Conservation (phyloP, 2,797 vertebrate genomes). For the Otolemur crassicaudatus region DNA sequence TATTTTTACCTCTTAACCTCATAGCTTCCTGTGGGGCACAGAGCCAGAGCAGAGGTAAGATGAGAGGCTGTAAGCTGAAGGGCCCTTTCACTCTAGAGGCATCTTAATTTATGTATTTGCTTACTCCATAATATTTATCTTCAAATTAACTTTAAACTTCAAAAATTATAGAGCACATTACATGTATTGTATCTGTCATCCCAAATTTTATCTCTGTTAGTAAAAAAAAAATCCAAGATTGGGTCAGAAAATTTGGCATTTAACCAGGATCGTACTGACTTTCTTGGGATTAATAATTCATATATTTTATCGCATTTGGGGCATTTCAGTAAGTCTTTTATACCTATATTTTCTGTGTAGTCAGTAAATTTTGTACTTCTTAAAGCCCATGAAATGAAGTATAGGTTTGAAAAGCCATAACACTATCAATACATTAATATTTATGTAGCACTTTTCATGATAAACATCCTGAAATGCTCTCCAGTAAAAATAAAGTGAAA, state of each 20-base stretch:
- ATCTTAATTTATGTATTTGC: slow-evolving; percentile 52
- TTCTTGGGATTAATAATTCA: slow-evolving; percentile 88
- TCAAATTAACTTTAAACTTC: slow-evolving; percentile 57
- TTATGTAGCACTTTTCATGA: slow-evolving; percentile 88
- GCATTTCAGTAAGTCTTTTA: slow-evolving; percentile 86
- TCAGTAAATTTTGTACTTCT: slow-evolving; percentile 88
- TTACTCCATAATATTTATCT: slow-evolving; percentile 56
- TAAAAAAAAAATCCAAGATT: slow-evolving; percentile 36
- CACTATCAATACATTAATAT: slow-evolving; percentile 89
- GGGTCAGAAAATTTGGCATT: slow-evolving; percentile 74
- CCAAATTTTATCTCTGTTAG: slow-evolving; percentile 56
- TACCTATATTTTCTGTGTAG: slow-evolving; percentile 85
- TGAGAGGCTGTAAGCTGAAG: slow-evolving; percentile 36
- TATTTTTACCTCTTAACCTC: neutral
- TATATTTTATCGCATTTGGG: slow-evolving; percentile 83
- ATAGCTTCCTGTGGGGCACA: neutral
- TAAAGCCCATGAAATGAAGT: slow-evolving; percentile 88
- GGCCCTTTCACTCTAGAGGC: slow-evolving; percentile 51
- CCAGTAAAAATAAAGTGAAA: slow-evolving; percentile 84
- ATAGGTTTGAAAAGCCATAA: slow-evolving; percentile 85
- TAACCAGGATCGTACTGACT: slow-evolving; percentile 73
- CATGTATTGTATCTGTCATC: slow-evolving; percentile 38
- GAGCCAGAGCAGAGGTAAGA: slow-evolving; percentile 36
- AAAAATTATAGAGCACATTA: neutral
- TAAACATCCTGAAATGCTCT: slow-evolving; percentile 84